Evolutionary conservation across 2,797 vertebrate species (phyloP), one percentile per base, ranked within the genome.

Genomic region (Microhierax caerulescens): DNA sequence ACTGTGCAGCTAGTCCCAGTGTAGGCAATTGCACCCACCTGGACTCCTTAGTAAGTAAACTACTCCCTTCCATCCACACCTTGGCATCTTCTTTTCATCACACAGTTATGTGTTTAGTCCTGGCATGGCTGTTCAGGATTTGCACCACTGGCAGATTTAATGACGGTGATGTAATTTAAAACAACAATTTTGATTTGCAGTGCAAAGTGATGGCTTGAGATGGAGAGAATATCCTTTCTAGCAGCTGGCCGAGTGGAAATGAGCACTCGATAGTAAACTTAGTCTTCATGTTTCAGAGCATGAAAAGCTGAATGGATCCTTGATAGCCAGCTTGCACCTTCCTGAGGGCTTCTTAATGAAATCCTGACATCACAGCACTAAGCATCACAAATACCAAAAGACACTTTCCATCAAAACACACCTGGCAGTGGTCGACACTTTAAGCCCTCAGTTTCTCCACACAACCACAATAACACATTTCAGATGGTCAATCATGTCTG

Each of bases 161-260:
- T 68, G 75, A 72, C 72, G 89, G 53, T 95, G 88, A 96, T 88
- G 95, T 97, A 88, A 97, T 95, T 94, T 94, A 93, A 96, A 96
- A 97, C 48, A 94, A 88, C 91, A 94, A 24, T 56, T 95, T 95
- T 63, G 85, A 89, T 95, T 95, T 69, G 81, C n/a, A 27, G 60
- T 30, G 39, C 47, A 30, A 88, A 76, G 41, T 7, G 28, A 82
- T 32, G 54, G 50, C 69, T 84, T 73, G 75, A 72, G 53, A 41
- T 37, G 84, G 51, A 72, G 47, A 41, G 34, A 80, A 77, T 68
- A 61, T 53, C 75, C 78, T 67, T 95, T 81, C 63, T 54, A 77
- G 90, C 95, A 88, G 70, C 94, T 85, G 81, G 41, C 36, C 0
- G 5, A 57, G 57, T 78, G 65, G 79, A 93, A 95, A 83, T 7